phyloP scores from a whole-genome alignment of 2,113 vertebrate genomes.

The Piprites chloris region DNA sequence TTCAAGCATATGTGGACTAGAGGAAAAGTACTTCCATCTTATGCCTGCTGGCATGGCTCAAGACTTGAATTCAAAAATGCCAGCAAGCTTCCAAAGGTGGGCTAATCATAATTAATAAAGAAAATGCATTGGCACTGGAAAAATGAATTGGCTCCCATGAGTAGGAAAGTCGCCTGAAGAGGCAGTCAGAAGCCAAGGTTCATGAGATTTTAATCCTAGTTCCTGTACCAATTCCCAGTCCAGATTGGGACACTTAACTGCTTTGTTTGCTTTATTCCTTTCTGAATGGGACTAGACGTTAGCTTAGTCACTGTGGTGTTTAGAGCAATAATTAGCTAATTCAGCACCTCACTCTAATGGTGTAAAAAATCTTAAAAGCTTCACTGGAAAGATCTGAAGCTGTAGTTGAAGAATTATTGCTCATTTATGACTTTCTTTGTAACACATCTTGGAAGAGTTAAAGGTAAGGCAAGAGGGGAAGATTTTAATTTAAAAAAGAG shows the following conservation, averaged over 20 bases:
- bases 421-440: background rate
- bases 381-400: constrained; percentile 18
- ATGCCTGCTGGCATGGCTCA: background rate
- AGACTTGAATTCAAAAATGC: background rate
- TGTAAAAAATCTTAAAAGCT: constrained; percentile 23
- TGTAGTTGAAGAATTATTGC: background rate
- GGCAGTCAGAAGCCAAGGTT: background rate
- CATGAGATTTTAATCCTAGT: background rate
- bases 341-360: background rate
- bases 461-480: background rate
- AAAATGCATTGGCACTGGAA: background rate
- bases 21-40: background rate
- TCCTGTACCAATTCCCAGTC: background rate
- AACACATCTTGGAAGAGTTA: background rate
- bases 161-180: background rate
- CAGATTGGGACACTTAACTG: background rate
- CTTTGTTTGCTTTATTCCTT: background rate
- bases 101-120: background rate
- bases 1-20: background rate
- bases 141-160: background rate
- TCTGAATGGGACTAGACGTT: background rate
- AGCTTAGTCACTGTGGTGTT: constrained; percentile 11
- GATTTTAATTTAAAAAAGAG: background rate
- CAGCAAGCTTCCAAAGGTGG: background rate
- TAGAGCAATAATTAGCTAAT: constrained; percentile 12